These are phyloP conservation scores for Pelmatolapia mariae DNA, from an alignment of 2,113 vertebrate genomes.

Conservation along the genomic window DNA sequence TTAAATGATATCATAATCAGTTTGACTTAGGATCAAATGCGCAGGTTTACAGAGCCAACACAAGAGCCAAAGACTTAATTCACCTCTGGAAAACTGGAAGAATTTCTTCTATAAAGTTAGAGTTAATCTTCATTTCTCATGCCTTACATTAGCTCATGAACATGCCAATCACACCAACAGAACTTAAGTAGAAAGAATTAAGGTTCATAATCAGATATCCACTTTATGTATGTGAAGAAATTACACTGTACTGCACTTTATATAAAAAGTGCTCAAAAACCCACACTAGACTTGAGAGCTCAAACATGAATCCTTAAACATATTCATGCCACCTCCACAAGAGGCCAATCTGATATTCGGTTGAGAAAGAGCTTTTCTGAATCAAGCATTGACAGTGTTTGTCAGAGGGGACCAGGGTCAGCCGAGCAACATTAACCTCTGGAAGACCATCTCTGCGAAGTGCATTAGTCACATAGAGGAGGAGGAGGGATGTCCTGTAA, in stretches of 20 bases:
- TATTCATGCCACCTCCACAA: neutral
- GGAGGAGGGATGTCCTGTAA: constrained; percentile 59
- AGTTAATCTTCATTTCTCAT: neutral
- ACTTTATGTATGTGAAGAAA: neutral
- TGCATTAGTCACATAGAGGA: constrained; percentile 66
- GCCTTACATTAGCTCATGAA: neutral
- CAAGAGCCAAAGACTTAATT: neutral
- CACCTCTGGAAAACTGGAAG: neutral
- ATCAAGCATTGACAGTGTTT: constrained; percentile 55
- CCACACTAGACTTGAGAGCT: neutral
- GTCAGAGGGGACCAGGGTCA: constrained; percentile 64
- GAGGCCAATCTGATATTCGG: neutral
- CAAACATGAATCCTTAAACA: neutral
- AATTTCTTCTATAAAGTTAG: neutral
- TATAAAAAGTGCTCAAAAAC: neutral
- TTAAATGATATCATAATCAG: neutral
- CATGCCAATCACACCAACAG: neutral
- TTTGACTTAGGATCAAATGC: neutral
- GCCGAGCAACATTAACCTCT: constrained; percentile 66
- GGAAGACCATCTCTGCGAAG: constrained; percentile 57
- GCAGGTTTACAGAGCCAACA: neutral
- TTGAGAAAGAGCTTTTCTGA: constrained; percentile 38
- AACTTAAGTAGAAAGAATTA: neutral
- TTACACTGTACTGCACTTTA: neutral
- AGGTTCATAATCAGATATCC: neutral